phyloP scores from a whole-genome alignment of 2,888 invertebrate genomes.

The Agrotis clavis region DNA sequence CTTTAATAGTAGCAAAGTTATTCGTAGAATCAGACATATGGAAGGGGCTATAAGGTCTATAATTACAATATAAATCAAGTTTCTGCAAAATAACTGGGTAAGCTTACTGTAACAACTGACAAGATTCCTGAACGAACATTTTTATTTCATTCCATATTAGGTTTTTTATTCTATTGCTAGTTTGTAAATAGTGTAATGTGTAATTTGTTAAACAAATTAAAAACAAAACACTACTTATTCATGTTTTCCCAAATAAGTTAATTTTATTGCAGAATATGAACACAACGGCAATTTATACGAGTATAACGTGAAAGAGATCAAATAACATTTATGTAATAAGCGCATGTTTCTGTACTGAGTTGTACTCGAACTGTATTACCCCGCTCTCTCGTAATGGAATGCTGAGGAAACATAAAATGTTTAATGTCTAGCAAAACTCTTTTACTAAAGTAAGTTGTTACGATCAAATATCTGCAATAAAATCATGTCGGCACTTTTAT shows the following conservation, averaged over 20 bases:
- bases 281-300: constrained; percentile 6
- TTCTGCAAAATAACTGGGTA: constrained; percentile 17
- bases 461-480: constrained; percentile 43
- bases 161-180: not conserved
- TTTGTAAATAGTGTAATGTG: too few species aligned
- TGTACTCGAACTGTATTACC: constrained; percentile 23
- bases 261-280: not conserved
- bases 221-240: too few species aligned
- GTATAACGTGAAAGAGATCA: constrained; percentile 2
- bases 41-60: not conserved
- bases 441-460: constrained; percentile 40
- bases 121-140: not conserved
- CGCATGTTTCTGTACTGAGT: constrained; percentile 4
- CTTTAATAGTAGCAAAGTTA: constrained; percentile 33
- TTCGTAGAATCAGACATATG: constrained; percentile 17
- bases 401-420: constrained; percentile 22
- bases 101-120: constrained; percentile 4
- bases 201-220: too few species aligned
- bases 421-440: constrained; percentile 29
- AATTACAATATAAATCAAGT: constrained; percentile 6
- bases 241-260: not conserved
- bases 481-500: constrained; percentile 49
- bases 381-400: constrained; percentile 23
- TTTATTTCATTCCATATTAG: not conserved
- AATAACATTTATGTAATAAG: constrained; percentile 7